Percentiles rank a stretch among this genome's conserved stretches.
Evolutionary conservation across 2,888 invertebrate species (phyloP).

Genomic region (Phytoseiulus persimilis): DNA sequence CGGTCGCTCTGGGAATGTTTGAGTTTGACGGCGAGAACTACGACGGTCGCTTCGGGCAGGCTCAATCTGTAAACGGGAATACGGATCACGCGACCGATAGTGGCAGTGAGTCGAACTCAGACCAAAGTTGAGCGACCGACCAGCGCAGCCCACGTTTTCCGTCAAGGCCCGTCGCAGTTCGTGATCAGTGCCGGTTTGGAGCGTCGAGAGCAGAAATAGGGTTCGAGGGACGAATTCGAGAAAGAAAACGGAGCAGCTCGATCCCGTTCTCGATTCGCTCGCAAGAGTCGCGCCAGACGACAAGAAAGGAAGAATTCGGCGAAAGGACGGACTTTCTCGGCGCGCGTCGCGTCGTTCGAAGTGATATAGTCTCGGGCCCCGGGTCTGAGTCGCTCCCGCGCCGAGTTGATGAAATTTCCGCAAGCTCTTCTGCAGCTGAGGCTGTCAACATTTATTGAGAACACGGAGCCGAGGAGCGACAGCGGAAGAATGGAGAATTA

Average conservation of each 20-base stretch:
- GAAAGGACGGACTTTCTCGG: neutral
- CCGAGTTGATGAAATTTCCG: too few species aligned
- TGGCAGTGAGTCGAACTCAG: neutral
- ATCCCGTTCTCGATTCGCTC: neutral
- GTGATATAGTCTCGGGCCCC: too few species aligned
- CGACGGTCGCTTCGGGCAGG: neutral
- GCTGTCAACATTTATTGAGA: too few species aligned
- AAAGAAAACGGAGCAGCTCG: neutral
- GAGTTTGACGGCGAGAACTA: neutral
- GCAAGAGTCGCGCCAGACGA: neutral
- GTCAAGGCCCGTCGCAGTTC: neutral
- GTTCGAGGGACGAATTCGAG: too few species aligned
- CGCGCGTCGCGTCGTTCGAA: neutral
- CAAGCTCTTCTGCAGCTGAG: too few species aligned
- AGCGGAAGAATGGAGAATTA: too few species aligned
- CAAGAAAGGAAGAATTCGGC: neutral
- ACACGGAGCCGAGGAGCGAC: too few species aligned
- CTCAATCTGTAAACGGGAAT: neutral
- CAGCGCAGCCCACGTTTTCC: neutral
- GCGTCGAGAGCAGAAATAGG: neutral
- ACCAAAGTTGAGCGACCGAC: neutral
- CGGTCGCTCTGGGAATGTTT: too few species aligned
- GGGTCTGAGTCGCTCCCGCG: too few species aligned
- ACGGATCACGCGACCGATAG: neutral
- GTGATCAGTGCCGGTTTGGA: neutral